These are phyloP conservation scores for Sorex fumeus DNA, from an alignment of 2,113 vertebrate species.

Conservation along the genomic window DNA sequence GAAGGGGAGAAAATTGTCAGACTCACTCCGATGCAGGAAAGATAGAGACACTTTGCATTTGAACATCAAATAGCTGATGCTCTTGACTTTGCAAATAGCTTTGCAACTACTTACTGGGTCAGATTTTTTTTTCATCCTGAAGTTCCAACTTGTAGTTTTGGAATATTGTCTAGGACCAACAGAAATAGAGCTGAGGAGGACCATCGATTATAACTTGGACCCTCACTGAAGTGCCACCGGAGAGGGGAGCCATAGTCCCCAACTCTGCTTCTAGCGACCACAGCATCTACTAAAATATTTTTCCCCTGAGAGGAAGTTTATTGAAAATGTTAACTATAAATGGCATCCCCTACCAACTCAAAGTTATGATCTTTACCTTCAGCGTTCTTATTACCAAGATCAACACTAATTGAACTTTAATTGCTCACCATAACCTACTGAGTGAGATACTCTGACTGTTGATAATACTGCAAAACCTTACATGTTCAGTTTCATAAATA, in stretches of 20 bases:
- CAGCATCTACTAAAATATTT: background rate
- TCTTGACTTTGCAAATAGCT: constrained; percentile 28
- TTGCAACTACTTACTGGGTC: background rate
- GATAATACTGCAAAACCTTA: background rate
- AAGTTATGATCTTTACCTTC: constrained; percentile 14
- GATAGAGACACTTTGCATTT: background rate
- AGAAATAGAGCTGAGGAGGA: background rate
- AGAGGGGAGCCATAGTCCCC: background rate
- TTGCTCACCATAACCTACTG: background rate
- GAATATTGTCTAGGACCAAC: background rate
- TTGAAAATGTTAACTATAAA: constrained; percentile 45
- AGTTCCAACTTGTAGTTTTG: constrained; percentile 31
- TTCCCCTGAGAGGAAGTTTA: background rate
- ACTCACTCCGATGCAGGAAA: background rate
- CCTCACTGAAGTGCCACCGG: background rate
- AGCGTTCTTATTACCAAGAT: constrained; percentile 13
- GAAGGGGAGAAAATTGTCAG: background rate
- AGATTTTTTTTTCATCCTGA: constrained; percentile 35
- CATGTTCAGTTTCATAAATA: background rate
- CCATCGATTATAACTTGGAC: background rate
- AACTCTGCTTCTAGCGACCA: background rate
- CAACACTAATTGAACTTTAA: constrained; percentile 23
- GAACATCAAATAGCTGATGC: background rate
- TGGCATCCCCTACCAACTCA: background rate
- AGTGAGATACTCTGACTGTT: background rate